phyloP scores from a whole-genome alignment of 1,140 invertebrate species.

The Drosophila punjabiensis region DNA sequence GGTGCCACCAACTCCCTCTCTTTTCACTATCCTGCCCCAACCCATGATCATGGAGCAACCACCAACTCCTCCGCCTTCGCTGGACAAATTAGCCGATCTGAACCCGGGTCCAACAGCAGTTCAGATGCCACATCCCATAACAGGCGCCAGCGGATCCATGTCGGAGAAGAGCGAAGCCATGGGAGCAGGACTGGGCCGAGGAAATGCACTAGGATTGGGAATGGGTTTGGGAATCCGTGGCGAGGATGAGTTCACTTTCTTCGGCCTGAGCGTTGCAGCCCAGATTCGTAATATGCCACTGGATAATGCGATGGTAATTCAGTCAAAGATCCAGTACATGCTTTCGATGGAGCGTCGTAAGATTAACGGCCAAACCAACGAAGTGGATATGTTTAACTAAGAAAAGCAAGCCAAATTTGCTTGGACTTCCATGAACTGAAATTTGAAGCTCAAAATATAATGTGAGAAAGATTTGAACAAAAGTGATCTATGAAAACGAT shows the following conservation, averaged over 20 bases:
- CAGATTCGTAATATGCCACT: slow-evolving; percentile 69
- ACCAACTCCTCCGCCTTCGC: slow-evolving; percentile 26
- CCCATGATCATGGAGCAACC: slow-evolving; percentile 19
- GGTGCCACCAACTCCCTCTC: background rate
- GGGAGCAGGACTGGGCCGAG: background rate
- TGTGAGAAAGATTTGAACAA: background rate
- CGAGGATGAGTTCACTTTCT: slow-evolving; percentile 68
- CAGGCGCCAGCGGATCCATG: slow-evolving; percentile 1
- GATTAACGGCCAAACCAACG: slow-evolving; percentile 45
- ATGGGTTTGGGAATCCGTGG: slow-evolving; percentile 15
- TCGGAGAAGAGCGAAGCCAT: slow-evolving; percentile 17
- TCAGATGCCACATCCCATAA: slow-evolving; percentile 5
- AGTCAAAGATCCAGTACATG: slow-evolving; percentile 67
- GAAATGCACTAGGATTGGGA: slow-evolving; percentile 12
- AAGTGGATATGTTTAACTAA: slow-evolving; percentile 44
- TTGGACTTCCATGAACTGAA: background rate
- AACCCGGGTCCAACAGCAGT: background rate
- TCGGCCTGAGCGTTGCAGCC: slow-evolving; percentile 67
- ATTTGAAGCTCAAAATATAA: background rate
- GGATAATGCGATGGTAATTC: slow-evolving; percentile 65
- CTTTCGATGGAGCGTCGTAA: slow-evolving; percentile 63
- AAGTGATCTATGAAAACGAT: background rate
- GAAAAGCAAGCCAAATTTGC: background rate
- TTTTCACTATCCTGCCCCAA: slow-evolving; percentile 28
- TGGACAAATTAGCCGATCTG: slow-evolving; percentile 4